Evolutionary conservation across 2,113 vertebrate species (phyloP).

Genomic region (Crypturellus undulatus): DNA sequence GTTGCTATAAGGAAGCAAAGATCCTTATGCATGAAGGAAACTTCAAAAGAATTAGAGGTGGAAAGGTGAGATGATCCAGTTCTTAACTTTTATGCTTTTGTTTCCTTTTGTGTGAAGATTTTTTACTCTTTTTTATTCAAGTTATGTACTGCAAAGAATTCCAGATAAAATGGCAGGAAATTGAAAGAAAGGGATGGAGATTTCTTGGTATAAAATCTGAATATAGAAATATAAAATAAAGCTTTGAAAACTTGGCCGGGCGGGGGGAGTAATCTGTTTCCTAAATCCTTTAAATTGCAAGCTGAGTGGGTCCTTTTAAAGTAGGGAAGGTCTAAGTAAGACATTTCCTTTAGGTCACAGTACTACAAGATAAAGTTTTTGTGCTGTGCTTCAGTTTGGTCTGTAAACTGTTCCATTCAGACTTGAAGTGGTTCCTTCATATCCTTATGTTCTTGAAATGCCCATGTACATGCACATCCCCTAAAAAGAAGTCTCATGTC

Average conservation of each 20-base stretch:
- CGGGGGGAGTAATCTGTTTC: neutral
- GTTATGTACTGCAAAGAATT: neutral
- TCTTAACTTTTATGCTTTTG: neutral
- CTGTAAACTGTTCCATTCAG: neutral
- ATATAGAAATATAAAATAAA: too few species aligned
- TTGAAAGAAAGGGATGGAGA: neutral
- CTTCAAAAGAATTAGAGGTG: neutral
- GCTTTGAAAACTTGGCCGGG: too few species aligned
- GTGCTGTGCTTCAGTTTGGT: neutral
- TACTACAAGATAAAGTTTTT: neutral
- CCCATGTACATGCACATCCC: accelerated
- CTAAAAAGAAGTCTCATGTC: neutral
- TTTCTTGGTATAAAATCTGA: neutral
- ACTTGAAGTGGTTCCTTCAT: neutral
- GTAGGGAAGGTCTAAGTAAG: neutral
- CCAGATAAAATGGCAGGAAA: neutral
- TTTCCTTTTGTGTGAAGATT: neutral
- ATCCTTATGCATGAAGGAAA: neutral
- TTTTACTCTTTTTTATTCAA: neutral
- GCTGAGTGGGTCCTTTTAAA: neutral
- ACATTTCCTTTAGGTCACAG: neutral
- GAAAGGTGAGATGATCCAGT: neutral
- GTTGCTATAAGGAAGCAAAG: neutral
- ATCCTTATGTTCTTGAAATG: neutral
- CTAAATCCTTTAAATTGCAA: neutral